Percentiles rank a stretch among this genome's conserved stretches.
Conservation (phyloP, 2,888 invertebrate genomes). For the Petrolisthes cinctipes region DNA sequence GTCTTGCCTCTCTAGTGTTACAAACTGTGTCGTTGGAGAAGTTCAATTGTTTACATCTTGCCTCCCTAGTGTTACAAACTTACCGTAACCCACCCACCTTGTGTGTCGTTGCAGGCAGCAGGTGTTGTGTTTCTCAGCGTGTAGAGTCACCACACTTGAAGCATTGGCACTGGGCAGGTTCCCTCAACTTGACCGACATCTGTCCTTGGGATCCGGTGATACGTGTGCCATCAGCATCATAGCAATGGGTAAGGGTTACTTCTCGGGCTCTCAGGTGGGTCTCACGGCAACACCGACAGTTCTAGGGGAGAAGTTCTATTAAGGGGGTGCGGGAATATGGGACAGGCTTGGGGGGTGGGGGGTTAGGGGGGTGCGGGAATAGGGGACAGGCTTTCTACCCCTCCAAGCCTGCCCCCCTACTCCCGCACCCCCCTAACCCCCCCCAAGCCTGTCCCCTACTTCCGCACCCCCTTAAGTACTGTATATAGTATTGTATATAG, state of each 20-base stretch:
- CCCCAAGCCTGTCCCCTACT: too few species aligned
- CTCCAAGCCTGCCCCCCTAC: too few species aligned
- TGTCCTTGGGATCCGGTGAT: conserved; percentile 77
- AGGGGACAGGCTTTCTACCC: too few species aligned
- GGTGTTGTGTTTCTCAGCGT: conserved; percentile 22
- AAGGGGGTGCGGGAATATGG: not conserved
- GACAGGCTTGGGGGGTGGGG: not conserved
- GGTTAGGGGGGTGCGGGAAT: too few species aligned
- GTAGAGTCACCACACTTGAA: conserved; percentile 82
- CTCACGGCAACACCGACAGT: conserved; percentile 92
- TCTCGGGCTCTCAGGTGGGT: conserved; percentile 85
- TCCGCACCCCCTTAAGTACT: too few species aligned
- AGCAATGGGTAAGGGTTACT: conserved; percentile 86
- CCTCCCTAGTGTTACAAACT: too few species aligned
- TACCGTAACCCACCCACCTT: too few species aligned
- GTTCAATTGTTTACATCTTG: too few species aligned
- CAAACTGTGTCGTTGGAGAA: too few species aligned
- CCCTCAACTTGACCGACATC: conserved; percentile 84
- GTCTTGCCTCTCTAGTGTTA: too few species aligned
- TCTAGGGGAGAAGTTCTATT: conserved; percentile 73
- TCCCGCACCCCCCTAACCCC: too few species aligned
- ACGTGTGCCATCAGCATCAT: conserved; percentile 86
- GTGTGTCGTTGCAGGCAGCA: too few species aligned
- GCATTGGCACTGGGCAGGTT: conserved; percentile 91
- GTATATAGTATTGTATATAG: not conserved